Base-by-base conservation (phyloP, 1,140 invertebrate species). In the Antheraea pernyi region DNA sequence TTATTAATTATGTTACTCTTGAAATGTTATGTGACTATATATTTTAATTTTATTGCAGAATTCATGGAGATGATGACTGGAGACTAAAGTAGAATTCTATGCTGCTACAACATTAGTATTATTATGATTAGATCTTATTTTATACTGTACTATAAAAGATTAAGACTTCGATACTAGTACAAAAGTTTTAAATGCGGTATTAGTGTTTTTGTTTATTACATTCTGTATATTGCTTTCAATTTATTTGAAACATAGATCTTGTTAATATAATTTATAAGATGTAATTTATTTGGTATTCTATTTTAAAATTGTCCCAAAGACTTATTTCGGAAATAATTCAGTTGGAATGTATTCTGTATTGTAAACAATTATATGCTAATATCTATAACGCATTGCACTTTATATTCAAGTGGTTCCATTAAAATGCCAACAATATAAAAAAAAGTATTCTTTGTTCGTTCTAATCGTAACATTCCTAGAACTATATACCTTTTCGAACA, bases 31-130 rank as follows among this genome's bases (percentile, higher is more conserved):
- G 11, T 42, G 7, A 42, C 11, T 42, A 42, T 42, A 42, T n/a
- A n/a, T n/a, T 39, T 42, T 42, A 77, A 78, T 82, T 68, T 84
- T 81, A 71, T 92, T 92, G 64, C 91, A 97, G 96, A 97, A 93
- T 96, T 97, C 91, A 97, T 97, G 96, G 96, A 97, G 86, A 97
- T 97, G 96, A 97, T 97, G 96, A 96, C 96, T 85, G 96, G 96
- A 84, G 95, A 96, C 91, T 96, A 94, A 94, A 85, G 62, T 69
- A 53, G 69, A 67, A 2, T 64, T 71, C 75, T 68, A 79, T 65
- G 67, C 22, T 63, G 67, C 22, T 65, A 39, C 60, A 30, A 65
- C 46, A 67, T 79, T 83, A 90, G 81, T 86, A 87, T 84, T 86
- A 88, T 80, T 82, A 83, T 75, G 68, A 76, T 82, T 89, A 91